Conservation (phyloP, 2,113 vertebrate species). For the Cettia cetti region DNA sequence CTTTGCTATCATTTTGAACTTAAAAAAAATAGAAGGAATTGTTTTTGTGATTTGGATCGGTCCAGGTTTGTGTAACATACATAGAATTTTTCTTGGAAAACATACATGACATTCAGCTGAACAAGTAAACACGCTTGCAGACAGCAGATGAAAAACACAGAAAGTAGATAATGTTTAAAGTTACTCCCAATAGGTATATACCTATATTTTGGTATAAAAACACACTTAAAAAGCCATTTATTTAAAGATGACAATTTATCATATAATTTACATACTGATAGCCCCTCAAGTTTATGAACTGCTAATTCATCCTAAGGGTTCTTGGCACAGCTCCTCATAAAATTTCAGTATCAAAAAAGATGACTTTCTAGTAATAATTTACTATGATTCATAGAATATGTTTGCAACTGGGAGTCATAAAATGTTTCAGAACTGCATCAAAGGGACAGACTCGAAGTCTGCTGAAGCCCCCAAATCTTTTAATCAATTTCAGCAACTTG, state of each 20-base stretch:
- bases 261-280: neutral
- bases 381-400: neutral
- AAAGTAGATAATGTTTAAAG: neutral
- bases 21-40: neutral
- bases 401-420: neutral
- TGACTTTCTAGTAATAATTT: neutral
- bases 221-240: neutral
- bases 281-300: neutral
- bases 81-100: neutral
- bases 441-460: neutral
- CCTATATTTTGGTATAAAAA: neutral
- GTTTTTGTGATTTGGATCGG: neutral
- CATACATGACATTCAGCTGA: neutral
- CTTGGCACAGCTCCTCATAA: neutral
- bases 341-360: neutral
- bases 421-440: neutral
- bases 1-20: constrained; percentile 16
- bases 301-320: neutral
- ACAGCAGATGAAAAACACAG: neutral
- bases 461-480: neutral
- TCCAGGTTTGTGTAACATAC: neutral
- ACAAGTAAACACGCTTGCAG: neutral
- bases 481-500: neutral
- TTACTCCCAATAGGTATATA: neutral
- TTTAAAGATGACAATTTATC: constrained; percentile 26